A percentile compares a stretch with the other conserved stretches of the same genome.
phyloP scores from a whole-genome alignment of 1,140 invertebrate genomes.

The Drosophila littoralis region DNA sequence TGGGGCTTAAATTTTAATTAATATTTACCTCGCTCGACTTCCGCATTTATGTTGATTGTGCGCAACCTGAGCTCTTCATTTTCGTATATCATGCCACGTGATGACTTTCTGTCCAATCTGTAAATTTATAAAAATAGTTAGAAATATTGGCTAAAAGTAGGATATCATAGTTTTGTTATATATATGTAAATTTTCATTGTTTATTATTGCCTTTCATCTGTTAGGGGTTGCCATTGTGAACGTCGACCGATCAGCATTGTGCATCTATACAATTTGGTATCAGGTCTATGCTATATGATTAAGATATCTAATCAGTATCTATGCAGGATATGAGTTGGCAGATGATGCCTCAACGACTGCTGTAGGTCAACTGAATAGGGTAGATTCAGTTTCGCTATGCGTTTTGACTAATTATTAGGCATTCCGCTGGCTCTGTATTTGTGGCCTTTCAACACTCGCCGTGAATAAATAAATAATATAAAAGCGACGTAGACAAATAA shows the following conservation, averaged over 20 bases:
- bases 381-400: conserved; percentile 54
- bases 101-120: conserved; percentile 92
- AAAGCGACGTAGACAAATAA: conserved; percentile 74
- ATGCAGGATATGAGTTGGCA: neutral
- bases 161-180: neutral
- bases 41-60: conserved; percentile 96
- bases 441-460: conserved; percentile 71
- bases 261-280: neutral
- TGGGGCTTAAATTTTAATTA: neutral
- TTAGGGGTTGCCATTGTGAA: conserved; percentile 70
- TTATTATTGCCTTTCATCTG: conserved; percentile 56
- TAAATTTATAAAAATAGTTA: conserved; percentile 44
- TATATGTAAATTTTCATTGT: conserved; percentile 1
- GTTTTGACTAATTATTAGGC: conserved; percentile 60
- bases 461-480: conserved; percentile 78
- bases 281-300: conserved; percentile 13
- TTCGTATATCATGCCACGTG: conserved; percentile 94
- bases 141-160: conserved; percentile 22
- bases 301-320: conserved; percentile 11
- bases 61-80: conserved; percentile 95
- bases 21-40: conserved; percentile 92
- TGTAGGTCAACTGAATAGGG: conserved; percentile 80
- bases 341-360: conserved; percentile 69
- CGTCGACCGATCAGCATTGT: conserved; percentile 66
- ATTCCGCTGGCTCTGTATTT: conserved; percentile 36